These are phyloP conservation scores for Patella caerulea DNA, from an alignment of 2,888 invertebrate genomes.

Conservation along the genomic window DNA sequence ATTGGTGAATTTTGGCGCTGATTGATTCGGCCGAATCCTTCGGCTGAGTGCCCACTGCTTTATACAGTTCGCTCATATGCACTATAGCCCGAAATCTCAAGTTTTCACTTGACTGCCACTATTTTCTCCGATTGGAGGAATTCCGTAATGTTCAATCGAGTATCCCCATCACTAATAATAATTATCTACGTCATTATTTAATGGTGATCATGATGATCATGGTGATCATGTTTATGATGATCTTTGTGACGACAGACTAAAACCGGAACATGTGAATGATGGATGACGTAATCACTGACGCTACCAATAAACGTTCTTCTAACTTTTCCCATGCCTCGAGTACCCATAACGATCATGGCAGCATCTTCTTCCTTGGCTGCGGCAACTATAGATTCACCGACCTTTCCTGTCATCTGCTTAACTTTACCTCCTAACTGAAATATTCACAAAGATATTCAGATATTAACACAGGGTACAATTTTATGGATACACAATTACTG, in stretches of 20 bases:
- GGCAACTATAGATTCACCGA: conserved; percentile 40
- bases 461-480: too few relatives aligned
- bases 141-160: too few relatives aligned
- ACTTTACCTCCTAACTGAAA: conserved; percentile 44
- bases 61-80: too few relatives aligned
- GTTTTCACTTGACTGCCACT: too few relatives aligned
- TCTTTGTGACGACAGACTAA: conserved; percentile 34
- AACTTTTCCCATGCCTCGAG: conserved; percentile 42
- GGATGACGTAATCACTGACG: conserved; percentile 46
- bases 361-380: conserved; percentile 40
- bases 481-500: too few relatives aligned
- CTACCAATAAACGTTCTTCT: conserved; percentile 46
- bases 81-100: too few relatives aligned
- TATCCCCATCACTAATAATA: too few relatives aligned
- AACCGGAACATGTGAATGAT: conserved; percentile 44
- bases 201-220: background rate
- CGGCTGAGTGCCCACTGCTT: too few relatives aligned
- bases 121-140: too few relatives aligned
- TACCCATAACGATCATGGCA: conserved; percentile 39
- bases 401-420: conserved; percentile 43
- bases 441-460: too few relatives aligned
- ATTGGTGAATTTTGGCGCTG: too few relatives aligned
- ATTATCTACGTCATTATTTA: background rate
- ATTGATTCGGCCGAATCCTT: too few relatives aligned
- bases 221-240: background rate